phyloP scores from a whole-genome alignment of 2,113 vertebrate genomes.

The Chrysemys picta region DNA sequence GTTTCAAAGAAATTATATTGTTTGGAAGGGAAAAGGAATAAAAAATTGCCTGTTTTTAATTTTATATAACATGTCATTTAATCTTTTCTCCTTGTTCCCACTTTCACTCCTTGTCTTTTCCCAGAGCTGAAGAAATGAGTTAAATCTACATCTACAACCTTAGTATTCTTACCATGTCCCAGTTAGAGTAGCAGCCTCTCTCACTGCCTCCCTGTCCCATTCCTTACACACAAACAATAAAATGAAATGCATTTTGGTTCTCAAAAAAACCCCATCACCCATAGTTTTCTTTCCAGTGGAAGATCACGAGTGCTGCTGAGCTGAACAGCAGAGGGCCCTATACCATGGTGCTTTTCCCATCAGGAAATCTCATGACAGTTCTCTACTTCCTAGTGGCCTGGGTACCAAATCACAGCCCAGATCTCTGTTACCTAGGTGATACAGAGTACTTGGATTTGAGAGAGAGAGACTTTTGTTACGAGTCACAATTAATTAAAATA shows the following conservation, averaged over 20 bases:
- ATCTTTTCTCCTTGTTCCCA: fast-evolving
- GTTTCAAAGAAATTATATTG: not conserved
- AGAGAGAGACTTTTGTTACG: not conserved
- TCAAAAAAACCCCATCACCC: not conserved
- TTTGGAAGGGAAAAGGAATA: not conserved
- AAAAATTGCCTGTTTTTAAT: not conserved
- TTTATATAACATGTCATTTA: not conserved
- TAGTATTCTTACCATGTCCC: not conserved
- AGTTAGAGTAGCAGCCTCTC: fast-evolving
- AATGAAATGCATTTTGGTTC: not conserved
- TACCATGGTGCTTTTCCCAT: not conserved
- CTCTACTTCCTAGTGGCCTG: not conserved
- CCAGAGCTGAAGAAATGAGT: not conserved
- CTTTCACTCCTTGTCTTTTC: not conserved
- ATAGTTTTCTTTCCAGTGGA: not conserved
- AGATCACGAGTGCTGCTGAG: not conserved
- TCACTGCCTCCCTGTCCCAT: not conserved
- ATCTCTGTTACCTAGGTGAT: not conserved
- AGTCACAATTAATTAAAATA: not conserved
- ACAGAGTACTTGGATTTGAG: fast-evolving
- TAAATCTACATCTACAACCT: not conserved
- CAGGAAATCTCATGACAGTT: not conserved
- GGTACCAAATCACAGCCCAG: not conserved
- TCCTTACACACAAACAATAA: not conserved
- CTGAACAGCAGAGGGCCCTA: constrained; percentile 15